Evolutionary conservation across 2,888 invertebrate genomes (phyloP).

Genomic region (Nezara viridula): DNA sequence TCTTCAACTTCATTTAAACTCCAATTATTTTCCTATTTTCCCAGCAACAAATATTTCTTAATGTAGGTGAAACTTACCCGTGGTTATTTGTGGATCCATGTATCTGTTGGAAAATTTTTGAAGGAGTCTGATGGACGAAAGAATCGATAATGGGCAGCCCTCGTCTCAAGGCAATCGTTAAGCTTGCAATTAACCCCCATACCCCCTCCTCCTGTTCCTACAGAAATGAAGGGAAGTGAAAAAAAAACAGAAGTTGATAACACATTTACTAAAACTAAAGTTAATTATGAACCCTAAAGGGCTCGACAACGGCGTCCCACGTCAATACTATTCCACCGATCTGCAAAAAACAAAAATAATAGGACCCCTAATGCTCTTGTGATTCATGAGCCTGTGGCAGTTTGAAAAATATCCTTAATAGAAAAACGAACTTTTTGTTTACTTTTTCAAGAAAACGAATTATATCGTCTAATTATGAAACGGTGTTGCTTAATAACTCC

Average conservation of each 20-base stretch:
- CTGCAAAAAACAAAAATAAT: not conserved
- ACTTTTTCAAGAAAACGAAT: too few relatives aligned
- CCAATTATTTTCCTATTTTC: too few relatives aligned
- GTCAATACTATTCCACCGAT: not conserved
- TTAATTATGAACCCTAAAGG: not conserved
- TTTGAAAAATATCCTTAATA: not conserved
- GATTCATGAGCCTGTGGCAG: not conserved
- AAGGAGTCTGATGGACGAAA: too few relatives aligned
- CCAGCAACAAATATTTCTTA: too few relatives aligned
- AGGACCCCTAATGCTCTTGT: not conserved
- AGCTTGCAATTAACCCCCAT: not conserved
- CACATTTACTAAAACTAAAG: slow-evolving; percentile 4
- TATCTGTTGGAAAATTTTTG: not conserved
- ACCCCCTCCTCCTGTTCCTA: not conserved
- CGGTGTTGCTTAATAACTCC: too few relatives aligned
- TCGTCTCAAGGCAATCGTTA: not conserved
- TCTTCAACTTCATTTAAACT: too few relatives aligned
- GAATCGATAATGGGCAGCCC: not conserved
- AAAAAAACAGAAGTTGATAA: not conserved
- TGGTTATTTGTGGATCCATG: not conserved
- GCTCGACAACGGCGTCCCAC: not conserved
- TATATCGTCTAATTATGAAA: too few relatives aligned
- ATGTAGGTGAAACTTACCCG: too few relatives aligned
- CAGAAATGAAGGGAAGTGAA: not conserved
- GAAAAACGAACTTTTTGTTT: not conserved